These are phyloP conservation scores for Automeris io DNA, from an alignment of 2,888 invertebrate genomes.

Conservation along the genomic window DNA sequence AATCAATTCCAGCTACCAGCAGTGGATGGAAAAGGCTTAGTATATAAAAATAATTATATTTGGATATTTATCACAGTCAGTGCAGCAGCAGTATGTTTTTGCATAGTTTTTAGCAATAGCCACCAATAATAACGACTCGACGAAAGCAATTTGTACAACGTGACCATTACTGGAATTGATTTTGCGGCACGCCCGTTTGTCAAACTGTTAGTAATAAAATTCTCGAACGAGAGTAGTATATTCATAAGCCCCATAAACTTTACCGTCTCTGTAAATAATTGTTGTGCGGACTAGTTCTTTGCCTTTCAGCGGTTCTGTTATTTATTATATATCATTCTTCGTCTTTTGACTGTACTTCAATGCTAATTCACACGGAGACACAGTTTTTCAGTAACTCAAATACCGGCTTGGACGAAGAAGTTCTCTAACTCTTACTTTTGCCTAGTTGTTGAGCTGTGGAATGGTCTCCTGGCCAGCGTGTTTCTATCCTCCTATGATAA, in stretches of 20 bases:
- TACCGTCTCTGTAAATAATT: conserved; percentile 1
- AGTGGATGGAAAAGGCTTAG: no score
- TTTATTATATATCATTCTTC: not conserved
- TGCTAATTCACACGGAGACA: not conserved
- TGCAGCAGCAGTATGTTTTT: conserved; percentile 21
- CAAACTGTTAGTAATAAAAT: conserved; percentile 42
- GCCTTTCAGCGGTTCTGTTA: not conserved
- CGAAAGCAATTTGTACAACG: conserved; percentile 53
- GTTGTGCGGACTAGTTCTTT: not conserved
- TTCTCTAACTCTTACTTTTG: no score
- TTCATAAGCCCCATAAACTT: conserved; percentile 15
- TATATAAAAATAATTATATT: no score
- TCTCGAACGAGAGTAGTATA: conserved; percentile 27
- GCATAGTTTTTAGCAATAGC: conserved; percentile 23
- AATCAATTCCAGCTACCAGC: no score
- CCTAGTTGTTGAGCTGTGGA: no score
- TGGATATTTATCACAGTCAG: no score
- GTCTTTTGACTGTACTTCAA: not conserved
- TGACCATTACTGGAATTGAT: conserved; percentile 53
- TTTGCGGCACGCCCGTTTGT: conserved; percentile 51
- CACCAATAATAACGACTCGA: conserved; percentile 32
- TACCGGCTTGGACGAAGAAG: not conserved
- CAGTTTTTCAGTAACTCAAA: not conserved
- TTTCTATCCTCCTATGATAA: no score
- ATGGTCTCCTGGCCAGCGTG: no score